Base-by-base conservation (phyloP, 2,888 invertebrate species). In the Sinohyriopsis cumingii region DNA sequence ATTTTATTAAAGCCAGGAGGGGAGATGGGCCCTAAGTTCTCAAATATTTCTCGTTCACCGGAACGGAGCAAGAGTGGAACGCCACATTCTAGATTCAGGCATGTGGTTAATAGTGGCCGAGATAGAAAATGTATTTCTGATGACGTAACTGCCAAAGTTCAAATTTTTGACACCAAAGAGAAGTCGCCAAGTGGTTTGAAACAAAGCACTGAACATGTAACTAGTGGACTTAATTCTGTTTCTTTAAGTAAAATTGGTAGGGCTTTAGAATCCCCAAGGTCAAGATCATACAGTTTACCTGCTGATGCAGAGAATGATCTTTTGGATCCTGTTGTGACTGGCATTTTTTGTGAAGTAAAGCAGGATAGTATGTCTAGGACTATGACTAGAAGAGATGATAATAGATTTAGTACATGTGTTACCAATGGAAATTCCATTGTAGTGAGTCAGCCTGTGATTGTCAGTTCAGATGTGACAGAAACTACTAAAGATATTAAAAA, bases 81-180 rank as follows among this genome's bases (percentile, higher is more conserved):
- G 72, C 62, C 76, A 60, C 71, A 69, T 22, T 66, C 73, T 64
- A 71, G 72, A 59, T 77, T 75, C 60, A 76, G 76, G 53, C 78
- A 77, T 63, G 63, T 68, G 53, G 68, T 70, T 53, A 60, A 59
- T 24, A 69, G 72, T 25, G 75, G 71, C 22, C 60, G 77, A 55
- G 80, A 80, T 20, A 77, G 74, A 63, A 70, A 71, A 60, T 79
- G 78, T 68, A 77, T 80, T 45, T 80, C 81, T n/a, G 83, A 83
- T 68, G 79, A 79, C 72, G 63, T 79, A 20, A 69, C 82, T 53
- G 64, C 69, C n/a, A 80, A 76, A 63, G 54, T 73, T n/a, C 73
- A 79, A 33, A 56, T 55, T 25, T 33, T 67, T 53, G 53, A 55
- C 57, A 22, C 54, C 22, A 54, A 62, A 55, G 71, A 73, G 7